Conservation (phyloP, 2,888 invertebrate species). For the Ormyrus rosae region DNA sequence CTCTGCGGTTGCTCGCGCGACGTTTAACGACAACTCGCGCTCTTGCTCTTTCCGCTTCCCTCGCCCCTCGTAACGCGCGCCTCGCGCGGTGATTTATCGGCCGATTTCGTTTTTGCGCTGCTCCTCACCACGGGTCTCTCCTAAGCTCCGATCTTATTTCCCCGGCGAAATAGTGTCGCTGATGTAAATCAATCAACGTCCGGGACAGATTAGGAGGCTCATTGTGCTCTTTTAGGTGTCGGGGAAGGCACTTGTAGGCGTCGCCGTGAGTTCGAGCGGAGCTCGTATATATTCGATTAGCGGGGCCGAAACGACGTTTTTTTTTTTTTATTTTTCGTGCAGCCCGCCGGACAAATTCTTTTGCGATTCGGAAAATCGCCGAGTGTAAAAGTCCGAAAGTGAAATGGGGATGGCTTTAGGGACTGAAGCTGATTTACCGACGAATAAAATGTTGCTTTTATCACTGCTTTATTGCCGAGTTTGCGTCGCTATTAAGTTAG, state of each 20-base stretch:
- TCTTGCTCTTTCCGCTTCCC: conserved; percentile 40
- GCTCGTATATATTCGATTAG: conserved; percentile 49
- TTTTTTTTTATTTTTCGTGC: not conserved
- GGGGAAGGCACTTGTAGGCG: conserved; percentile 12
- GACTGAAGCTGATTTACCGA: conserved; percentile 8
- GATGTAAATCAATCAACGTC: conserved; percentile 73
- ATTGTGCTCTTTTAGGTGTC: conserved; percentile 41
- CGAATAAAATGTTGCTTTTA: conserved; percentile 1
- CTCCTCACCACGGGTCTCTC: conserved; percentile 21
- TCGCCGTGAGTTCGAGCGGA: not conserved
- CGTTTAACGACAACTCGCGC: conserved; percentile 65
- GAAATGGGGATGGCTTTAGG: not conserved
- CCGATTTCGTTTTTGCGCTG: conserved; percentile 67
- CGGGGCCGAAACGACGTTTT: not conserved
- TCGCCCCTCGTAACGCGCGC: conserved; percentile 29
- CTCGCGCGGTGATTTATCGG: conserved; percentile 71
- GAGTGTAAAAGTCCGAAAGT: conserved; percentile 8
- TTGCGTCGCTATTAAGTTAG: no score
- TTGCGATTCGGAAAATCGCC: no score
- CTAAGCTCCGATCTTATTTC: conserved; percentile 57
- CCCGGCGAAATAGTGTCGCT: conserved; percentile 57
- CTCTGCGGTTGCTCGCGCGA: conserved; percentile 59
- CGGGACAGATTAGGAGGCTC: conserved; percentile 53
- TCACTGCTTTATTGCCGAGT: not conserved
- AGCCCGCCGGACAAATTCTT: no score